Conservation (phyloP, 2,888 invertebrate species). For the Dicycla oo region DNA sequence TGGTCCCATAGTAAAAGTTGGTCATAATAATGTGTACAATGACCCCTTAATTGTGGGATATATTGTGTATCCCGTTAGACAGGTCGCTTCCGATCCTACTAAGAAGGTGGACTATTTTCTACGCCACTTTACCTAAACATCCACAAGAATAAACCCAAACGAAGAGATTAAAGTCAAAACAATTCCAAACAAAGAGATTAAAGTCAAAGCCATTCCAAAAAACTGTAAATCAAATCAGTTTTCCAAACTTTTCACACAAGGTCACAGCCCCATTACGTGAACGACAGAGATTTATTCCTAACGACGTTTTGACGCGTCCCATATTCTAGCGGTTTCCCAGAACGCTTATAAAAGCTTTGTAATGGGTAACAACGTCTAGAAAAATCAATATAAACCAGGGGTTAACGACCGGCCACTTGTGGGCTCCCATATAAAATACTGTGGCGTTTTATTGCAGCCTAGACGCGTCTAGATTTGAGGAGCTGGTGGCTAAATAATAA, state of each 20-base stretch:
- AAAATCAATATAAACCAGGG: conserved; percentile 80
- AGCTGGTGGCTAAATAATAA: too few species aligned
- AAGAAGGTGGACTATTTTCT: neutral
- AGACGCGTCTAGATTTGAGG: conserved; percentile 8
- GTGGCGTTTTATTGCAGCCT: conserved; percentile 28
- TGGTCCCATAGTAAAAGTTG: too few species aligned
- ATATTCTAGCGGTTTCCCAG: conserved; percentile 38
- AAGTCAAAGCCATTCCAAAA: conserved; percentile 18
- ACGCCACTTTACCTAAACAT: neutral
- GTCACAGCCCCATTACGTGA: conserved; percentile 35
- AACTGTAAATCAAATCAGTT: conserved; percentile 20
- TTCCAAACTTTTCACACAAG: conserved; percentile 33
- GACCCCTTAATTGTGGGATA: too few species aligned
- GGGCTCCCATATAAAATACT: conserved; percentile 62
- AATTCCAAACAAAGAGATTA: conserved; percentile 10
- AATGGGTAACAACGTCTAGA: conserved; percentile 65
- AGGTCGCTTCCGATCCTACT: neutral
- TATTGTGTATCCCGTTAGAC: too few species aligned
- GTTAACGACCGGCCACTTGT: conserved; percentile 75
- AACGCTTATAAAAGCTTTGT: conserved; percentile 50
- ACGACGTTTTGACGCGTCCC: conserved; percentile 34
- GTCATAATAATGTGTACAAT: too few species aligned
- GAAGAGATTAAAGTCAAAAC: conserved; percentile 22
- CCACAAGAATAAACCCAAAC: conserved; percentile 5
- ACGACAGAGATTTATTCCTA: conserved; percentile 51